phyloP scores from a whole-genome alignment of 1,140 invertebrate genomes.

The Amphibalanus amphitrite region DNA sequence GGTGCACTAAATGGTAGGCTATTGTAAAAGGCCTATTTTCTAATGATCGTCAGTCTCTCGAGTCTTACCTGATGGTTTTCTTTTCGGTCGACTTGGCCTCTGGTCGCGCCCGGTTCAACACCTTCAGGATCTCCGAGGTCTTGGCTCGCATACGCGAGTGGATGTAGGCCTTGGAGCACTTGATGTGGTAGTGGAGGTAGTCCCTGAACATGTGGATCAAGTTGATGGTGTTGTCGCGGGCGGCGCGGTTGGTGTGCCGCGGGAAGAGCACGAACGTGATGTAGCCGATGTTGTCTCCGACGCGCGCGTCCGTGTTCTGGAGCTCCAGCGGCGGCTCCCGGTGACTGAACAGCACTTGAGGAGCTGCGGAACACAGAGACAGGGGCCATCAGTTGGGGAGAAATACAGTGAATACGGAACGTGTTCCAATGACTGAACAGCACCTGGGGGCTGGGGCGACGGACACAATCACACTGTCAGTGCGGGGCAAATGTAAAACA shows the following conservation, averaged over 20 bases:
- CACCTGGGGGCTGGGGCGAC: no score
- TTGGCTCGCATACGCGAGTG: slow-evolving; percentile 98
- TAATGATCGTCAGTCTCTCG: no score
- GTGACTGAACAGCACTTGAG: slow-evolving; percentile 82
- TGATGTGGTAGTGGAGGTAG: slow-evolving; percentile 99
- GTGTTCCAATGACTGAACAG: no score
- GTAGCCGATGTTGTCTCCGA: slow-evolving; percentile 96
- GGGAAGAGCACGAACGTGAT: slow-evolving; percentile 97
- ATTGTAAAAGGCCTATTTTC: no score
- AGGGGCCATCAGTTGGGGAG: no score
- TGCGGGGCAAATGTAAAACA: no score
- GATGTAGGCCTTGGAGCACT: slow-evolving; percentile 99
- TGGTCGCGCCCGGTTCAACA: slow-evolving; percentile 89
- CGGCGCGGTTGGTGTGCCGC: slow-evolving; percentile 75
- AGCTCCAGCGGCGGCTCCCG: slow-evolving; percentile 90
- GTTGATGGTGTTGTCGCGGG: slow-evolving; percentile 96
- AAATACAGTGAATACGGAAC: no score
- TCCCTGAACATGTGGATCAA: slow-evolving; percentile 98
- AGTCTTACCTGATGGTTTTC: slow-evolving; percentile 88
- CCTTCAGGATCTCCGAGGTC: slow-evolving; percentile 94
- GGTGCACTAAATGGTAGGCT: no score
- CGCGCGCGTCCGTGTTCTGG: slow-evolving; percentile 75
- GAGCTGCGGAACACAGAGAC: slow-evolving; percentile 52
- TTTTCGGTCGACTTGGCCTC: slow-evolving; percentile 78
- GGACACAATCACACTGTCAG: no score